These are phyloP conservation scores for Atrina japonica DNA, from an alignment of 2,888 invertebrate species.

Conservation along the genomic window DNA sequence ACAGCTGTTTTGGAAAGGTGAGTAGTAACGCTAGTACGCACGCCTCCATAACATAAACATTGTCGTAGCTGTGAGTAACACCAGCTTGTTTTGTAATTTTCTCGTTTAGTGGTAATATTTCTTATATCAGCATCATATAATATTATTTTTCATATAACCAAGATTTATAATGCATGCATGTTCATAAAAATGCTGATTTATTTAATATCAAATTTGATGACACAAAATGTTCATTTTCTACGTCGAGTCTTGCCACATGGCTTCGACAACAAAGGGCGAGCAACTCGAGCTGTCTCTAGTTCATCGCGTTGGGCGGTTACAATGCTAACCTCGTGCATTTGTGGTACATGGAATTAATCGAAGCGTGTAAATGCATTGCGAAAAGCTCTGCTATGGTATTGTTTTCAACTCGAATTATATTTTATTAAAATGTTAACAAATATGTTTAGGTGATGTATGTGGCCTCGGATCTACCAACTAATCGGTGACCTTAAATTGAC, in stretches of 20 bases:
- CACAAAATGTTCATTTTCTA: slow-evolving; percentile 15
- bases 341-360: too few relatives aligned
- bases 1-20: slow-evolving; percentile 71
- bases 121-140: background rate
- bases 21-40: slow-evolving; percentile 74
- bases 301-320: too few relatives aligned
- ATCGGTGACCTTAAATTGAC: too few relatives aligned
- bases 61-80: slow-evolving; percentile 62
- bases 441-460: too few relatives aligned
- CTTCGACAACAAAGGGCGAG: slow-evolving; percentile 65
- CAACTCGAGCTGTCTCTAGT: too few relatives aligned
- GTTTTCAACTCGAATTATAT: too few relatives aligned
- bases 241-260: slow-evolving; percentile 52
- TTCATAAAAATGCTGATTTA: background rate
- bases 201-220: slow-evolving; percentile 33
- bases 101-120: background rate
- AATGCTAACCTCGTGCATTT: too few relatives aligned
- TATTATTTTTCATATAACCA: slow-evolving; percentile 27
- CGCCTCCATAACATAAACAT: slow-evolving; percentile 75
- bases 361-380: too few relatives aligned
- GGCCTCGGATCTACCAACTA: too few relatives aligned
- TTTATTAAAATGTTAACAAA: too few relatives aligned
- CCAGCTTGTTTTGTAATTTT: slow-evolving; percentile 45
- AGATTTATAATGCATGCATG: slow-evolving; percentile 16
- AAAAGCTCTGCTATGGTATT: too few relatives aligned